Base-by-base conservation (phyloP, 1,140 invertebrate species). In the Galleria mellonella region DNA sequence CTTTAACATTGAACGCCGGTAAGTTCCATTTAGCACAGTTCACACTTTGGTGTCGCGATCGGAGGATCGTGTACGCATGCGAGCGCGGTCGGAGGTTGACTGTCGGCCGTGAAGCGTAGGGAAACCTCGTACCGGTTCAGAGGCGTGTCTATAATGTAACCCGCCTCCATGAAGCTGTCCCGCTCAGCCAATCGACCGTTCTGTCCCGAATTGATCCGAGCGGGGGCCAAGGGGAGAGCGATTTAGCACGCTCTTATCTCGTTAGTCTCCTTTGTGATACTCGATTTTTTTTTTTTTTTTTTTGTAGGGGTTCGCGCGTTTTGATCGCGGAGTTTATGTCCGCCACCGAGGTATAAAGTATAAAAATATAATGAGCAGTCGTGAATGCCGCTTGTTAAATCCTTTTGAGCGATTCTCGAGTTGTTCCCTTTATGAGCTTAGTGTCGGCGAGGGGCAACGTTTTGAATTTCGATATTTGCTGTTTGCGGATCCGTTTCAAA, bases 161-260 rank as follows among this genome's bases (percentile, higher is more conserved):
- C 68, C 74, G 61, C 73, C 74, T 36, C 30, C 7, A 35, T 62
- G 41, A 55, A 50, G 52, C 63, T 70, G 58, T 77, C 74, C 68
- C 63, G 53, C 69, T 79, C 77, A 51, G 60, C 81, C 81, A 82
- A 81, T 82, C 75, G 71, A 75, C 77, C 76, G 72, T 66, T 67
- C 45, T 61, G 47, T 50, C 40, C 62, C 68, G 76, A 78, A 73
- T 74, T 77, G 76, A 82, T 82, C 73, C 77, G 70, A 64, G 72
- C 72, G 71, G 73, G 72, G 69, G 52, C 56, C 55, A 55, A 48
- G 70, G 75, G 74, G 76, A 58, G 59, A 66, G 52, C 81, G 78
- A 83, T 85, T 85, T 83, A 85, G 78, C 76, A 83, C 78, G 73
- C 82, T 83, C 78, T 85, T 85, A 85, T 85, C 82, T 85, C 82